phyloP scores from a whole-genome alignment of 1,140 invertebrate genomes.

The Nautilus pompilius region DNA sequence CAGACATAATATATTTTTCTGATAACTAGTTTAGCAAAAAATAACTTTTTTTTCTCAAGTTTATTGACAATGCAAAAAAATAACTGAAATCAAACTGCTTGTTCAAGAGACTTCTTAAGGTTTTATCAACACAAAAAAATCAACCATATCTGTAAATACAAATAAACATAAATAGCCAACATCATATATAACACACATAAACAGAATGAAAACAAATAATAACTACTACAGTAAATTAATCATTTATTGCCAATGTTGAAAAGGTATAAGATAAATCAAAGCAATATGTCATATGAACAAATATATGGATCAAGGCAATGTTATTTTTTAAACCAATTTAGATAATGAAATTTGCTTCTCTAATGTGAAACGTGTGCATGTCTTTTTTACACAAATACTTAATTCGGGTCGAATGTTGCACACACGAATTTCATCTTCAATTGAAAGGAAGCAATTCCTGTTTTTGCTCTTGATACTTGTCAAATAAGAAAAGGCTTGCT shows the following conservation, averaged over 20 bases:
- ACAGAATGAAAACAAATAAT: not conserved
- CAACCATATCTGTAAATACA: too few species aligned
- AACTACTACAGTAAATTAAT: not conserved
- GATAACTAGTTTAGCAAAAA: not conserved
- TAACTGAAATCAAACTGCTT: not conserved
- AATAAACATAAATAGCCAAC: not conserved
- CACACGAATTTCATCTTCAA: not conserved
- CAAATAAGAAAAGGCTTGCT: not conserved
- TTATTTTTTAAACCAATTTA: not conserved
- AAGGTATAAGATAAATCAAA: not conserved
- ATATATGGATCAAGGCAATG: not conserved
- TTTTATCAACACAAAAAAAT: too few species aligned
- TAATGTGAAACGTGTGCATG: not conserved
- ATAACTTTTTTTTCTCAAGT: too few species aligned
- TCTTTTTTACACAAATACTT: not conserved
- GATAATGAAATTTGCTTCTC: not conserved
- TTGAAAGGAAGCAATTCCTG: not conserved
- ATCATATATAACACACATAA: not conserved
- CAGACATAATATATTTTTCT: not conserved
- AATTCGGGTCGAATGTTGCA: too few species aligned
- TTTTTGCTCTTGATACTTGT: not conserved
- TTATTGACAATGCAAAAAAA: not conserved
- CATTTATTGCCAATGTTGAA: not conserved
- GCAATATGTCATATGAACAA: too few species aligned
- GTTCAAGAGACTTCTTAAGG: not conserved